phyloP scores from a whole-genome alignment of 2,888 invertebrate species.

The Harpalus rufipes region DNA sequence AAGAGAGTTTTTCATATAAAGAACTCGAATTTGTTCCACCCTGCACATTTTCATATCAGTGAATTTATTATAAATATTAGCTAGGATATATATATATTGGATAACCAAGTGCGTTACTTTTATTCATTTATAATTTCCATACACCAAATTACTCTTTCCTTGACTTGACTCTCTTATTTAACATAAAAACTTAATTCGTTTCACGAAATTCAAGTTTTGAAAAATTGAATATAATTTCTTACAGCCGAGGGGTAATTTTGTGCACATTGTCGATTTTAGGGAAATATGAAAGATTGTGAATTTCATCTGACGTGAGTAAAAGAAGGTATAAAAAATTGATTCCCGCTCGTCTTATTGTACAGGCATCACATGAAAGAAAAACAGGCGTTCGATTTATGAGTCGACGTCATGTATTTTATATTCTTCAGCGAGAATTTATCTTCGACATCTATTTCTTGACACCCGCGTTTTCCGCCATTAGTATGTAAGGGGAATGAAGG shows the following conservation, averaged over 20 bases:
- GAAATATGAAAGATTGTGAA: not conserved
- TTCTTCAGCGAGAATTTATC: conserved; percentile 60
- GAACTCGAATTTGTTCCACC: no score
- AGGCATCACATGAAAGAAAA: conserved; percentile 49
- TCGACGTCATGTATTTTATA: conserved; percentile 61
- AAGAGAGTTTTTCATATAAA: no score
- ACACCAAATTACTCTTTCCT: no score
- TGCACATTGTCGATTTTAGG: not conserved
- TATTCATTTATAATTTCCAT: no score
- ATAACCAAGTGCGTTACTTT: no score
- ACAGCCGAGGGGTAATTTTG: not conserved
- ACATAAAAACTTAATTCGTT: no score
- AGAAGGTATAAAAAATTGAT: conserved; percentile 6
- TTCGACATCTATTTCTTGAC: conserved; percentile 61
- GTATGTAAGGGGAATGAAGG: conserved; percentile 58
- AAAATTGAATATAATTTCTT: no score
- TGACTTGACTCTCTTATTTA: no score
- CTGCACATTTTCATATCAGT: no score
- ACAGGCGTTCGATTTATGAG: conserved; percentile 59
- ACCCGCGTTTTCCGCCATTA: conserved; percentile 60
- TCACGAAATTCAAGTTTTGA: no score
- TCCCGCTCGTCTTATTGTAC: not conserved
- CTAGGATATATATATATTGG: no score
- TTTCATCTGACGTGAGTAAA: not conserved
- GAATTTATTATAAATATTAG: no score